These are phyloP conservation scores for Agapostemon virescens DNA, from an alignment of 2,888 invertebrate genomes.

Conservation along the genomic window DNA sequence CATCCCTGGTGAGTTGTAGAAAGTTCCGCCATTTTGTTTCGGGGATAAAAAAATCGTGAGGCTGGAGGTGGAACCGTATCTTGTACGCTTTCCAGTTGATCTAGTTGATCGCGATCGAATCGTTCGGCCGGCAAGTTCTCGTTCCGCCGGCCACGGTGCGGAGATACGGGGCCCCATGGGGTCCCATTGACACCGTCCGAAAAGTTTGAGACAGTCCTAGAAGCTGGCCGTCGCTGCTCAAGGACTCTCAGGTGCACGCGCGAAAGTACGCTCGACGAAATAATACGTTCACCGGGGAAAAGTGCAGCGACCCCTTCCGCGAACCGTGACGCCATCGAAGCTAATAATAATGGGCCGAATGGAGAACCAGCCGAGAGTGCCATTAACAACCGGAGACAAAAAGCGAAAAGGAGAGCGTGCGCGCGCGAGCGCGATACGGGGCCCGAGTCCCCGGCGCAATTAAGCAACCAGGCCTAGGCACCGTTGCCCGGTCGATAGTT, in stretches of 20 bases:
- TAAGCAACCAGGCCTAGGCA: constrained; percentile 21
- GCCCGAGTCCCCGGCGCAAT: constrained; percentile 22
- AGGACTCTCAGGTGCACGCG: constrained; percentile 41
- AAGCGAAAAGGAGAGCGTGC: constrained; percentile 20
- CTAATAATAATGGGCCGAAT: constrained; percentile 32
- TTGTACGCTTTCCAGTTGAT: not conserved
- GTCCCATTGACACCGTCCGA: not conserved
- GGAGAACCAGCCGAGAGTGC: constrained; percentile 28
- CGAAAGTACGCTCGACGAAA: constrained; percentile 52
- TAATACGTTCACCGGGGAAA: constrained; percentile 41
- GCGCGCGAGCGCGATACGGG: constrained; percentile 3
- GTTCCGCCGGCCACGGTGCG: not conserved
- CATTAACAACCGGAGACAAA: constrained; percentile 36
- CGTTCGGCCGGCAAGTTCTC: too few relatives aligned
- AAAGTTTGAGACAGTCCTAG: not conserved
- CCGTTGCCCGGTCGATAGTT: constrained; percentile 14
- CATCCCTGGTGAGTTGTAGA: not conserved
- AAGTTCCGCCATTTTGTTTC: not conserved
- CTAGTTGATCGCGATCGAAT: not conserved
- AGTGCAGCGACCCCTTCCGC: constrained; percentile 46
- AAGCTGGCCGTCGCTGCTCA: constrained; percentile 12
- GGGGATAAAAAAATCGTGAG: not conserved
- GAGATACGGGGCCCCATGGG: not conserved
- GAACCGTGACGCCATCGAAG: constrained; percentile 28
- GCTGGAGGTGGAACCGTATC: not conserved